Evolutionary conservation across 2,797 vertebrate genomes (phyloP).

Genomic region (Hippocampus kuda): DNA sequence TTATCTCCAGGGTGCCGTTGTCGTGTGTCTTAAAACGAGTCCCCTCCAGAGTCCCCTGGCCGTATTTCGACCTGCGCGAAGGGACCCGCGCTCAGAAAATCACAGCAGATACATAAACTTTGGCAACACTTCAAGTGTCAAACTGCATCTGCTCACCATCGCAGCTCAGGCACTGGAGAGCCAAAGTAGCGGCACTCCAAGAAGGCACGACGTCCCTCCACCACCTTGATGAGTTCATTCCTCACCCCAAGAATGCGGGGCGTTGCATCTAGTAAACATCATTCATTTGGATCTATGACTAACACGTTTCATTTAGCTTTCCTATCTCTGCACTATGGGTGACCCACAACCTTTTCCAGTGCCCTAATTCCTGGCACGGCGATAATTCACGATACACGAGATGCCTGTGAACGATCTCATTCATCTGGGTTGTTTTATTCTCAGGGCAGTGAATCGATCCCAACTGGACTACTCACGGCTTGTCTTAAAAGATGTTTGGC

Average conservation of each 20-base stretch:
- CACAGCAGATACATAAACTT: background rate
- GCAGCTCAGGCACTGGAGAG: constrained; percentile 84
- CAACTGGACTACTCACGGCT: no score
- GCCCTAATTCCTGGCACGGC: no score
- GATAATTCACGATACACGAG: no score
- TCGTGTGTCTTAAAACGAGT: constrained; percentile 77
- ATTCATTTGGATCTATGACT: no score
- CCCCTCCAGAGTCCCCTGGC: constrained; percentile 83
- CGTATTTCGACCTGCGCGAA: constrained; percentile 85
- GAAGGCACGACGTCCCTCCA: constrained; percentile 74
- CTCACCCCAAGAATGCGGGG: constrained; percentile 77
- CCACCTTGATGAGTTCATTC: constrained; percentile 78
- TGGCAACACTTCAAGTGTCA: background rate
- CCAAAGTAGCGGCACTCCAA: constrained; percentile 90
- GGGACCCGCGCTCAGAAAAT: constrained; percentile 5
- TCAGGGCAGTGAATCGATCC: no score
- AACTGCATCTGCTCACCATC: constrained; percentile 73
- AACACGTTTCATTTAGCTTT: no score
- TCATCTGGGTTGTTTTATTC: no score
- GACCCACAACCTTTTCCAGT: no score
- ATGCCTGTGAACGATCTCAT: no score
- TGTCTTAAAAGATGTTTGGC: no score
- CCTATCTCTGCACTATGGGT: no score
- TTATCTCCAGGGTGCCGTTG: constrained; percentile 90
- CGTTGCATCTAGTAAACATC: constrained; percentile 67